Conservation (phyloP, 1,140 invertebrate genomes). For the Onthophagus taurus region DNA sequence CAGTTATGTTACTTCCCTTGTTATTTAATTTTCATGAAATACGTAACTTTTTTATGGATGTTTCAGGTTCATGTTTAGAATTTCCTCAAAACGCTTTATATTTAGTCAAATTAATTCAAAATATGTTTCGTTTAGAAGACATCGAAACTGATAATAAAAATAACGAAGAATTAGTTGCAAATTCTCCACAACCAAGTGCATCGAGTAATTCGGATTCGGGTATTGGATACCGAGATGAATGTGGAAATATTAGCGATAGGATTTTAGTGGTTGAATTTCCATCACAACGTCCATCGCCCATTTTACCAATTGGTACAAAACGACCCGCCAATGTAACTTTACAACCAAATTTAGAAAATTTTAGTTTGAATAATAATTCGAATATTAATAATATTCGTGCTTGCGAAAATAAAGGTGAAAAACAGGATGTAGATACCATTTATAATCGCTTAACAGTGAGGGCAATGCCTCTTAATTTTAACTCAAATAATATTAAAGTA, state of each 20-base stretch:
- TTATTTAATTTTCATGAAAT: too few relatives aligned
- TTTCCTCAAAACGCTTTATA: conserved; percentile 84
- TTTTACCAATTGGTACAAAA: conserved; percentile 27
- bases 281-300: conserved; percentile 26
- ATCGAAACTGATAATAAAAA: conserved; percentile 12
- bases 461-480: conserved; percentile 20
- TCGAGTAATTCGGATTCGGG: conserved; percentile 93
- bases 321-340: conserved; percentile 26
- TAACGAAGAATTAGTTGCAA: conserved; percentile 40
- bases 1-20: too few relatives aligned
- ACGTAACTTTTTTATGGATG: too few relatives aligned
- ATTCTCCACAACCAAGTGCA: conserved; percentile 75
- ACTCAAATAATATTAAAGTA: conserved; percentile 4
- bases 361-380: conserved; percentile 22
- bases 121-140: conserved; percentile 51
- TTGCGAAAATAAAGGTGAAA: conserved; percentile 19
- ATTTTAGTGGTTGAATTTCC: conserved; percentile 75
- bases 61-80: conserved; percentile 64
- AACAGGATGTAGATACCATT: conserved; percentile 1
- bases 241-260: conserved; percentile 66
- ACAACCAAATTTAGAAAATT: conserved; percentile 21
- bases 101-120: conserved; percentile 63
- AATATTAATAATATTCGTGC: conserved; percentile 32
- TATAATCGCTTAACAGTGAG: conserved; percentile 19
- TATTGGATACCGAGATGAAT: conserved; percentile 74